Conservation (phyloP, 2,113 vertebrate genomes). For the Forbesichthys papilliferus region DNA sequence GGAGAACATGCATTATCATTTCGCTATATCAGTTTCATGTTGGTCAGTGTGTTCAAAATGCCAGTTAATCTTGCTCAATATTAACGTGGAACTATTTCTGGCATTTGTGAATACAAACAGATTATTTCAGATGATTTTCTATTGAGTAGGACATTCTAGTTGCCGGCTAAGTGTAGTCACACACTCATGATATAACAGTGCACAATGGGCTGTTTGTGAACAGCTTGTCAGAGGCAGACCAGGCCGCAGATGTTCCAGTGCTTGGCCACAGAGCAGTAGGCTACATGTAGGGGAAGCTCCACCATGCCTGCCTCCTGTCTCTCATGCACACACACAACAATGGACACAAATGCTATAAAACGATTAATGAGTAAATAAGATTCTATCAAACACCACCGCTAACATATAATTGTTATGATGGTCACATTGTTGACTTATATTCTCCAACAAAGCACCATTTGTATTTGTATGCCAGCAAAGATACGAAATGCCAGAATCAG, state of each 20-base stretch:
- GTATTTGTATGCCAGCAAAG: too few relatives aligned
- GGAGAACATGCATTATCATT: too few relatives aligned
- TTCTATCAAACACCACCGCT: background rate
- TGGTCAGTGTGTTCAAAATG: too few relatives aligned
- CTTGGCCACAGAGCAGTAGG: slow-evolving; percentile 21
- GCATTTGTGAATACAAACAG: too few relatives aligned
- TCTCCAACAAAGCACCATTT: slow-evolving; percentile 10
- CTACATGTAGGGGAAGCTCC: slow-evolving; percentile 8
- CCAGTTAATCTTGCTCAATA: too few relatives aligned
- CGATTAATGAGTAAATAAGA: background rate
- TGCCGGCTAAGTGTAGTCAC: too few relatives aligned
- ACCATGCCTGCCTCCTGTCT: slow-evolving; percentile 19
- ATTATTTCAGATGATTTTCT: too few relatives aligned
- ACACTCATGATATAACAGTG: slow-evolving; percentile 10
- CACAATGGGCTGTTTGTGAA: slow-evolving; percentile 21
- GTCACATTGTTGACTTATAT: slow-evolving; percentile 6
- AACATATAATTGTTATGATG: background rate
- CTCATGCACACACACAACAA: slow-evolving; percentile 16
- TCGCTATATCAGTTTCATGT: too few relatives aligned
- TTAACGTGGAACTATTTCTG: too few relatives aligned
- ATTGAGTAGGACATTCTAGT: too few relatives aligned
- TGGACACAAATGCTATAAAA: slow-evolving; percentile 7
- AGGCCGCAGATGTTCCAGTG: slow-evolving; percentile 23
- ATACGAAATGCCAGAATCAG: background rate
- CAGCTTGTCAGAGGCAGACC: slow-evolving; percentile 16